Conservation (phyloP, 92 coral and sea anemone species). For the Porites cylindrica region DNA sequence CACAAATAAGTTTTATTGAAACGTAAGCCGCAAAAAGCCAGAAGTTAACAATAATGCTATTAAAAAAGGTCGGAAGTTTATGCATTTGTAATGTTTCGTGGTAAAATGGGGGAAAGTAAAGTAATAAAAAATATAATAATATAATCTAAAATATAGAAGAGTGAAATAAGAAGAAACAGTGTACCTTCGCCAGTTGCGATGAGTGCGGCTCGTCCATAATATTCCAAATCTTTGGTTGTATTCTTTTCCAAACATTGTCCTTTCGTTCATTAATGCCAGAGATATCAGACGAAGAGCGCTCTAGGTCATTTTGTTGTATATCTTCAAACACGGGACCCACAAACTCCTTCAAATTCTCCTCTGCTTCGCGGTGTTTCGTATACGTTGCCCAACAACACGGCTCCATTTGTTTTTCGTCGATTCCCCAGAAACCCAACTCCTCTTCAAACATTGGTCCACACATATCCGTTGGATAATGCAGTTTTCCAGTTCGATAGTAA, state of each 20-base stretch:
- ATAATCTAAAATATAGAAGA: too few relatives aligned
- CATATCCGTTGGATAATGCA: constrained; percentile 91
- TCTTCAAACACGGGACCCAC: constrained; percentile 93
- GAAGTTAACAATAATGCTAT: not conserved
- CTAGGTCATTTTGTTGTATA: constrained; percentile 53
- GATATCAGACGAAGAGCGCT: constrained; percentile 46
- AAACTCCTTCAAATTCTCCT: constrained; percentile 85
- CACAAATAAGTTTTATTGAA: constrained; percentile 20
- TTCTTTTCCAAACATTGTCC: constrained; percentile 65
- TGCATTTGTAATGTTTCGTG: not conserved
- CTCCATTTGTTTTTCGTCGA: constrained; percentile 94
- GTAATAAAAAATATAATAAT: too few relatives aligned
- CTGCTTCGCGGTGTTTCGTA: constrained; percentile 90
- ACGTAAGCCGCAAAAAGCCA: not conserved
- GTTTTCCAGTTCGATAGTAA: constrained; percentile 89
- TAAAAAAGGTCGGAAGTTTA: not conserved
- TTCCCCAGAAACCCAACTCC: constrained; percentile 90
- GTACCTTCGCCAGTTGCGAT: constrained; percentile 83
- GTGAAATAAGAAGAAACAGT: not conserved
- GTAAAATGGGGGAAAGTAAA: too few relatives aligned
- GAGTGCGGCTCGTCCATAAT: constrained; percentile 88
- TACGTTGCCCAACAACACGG: constrained; percentile 94
- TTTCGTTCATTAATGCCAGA: constrained; percentile 56
- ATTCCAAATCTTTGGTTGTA: constrained; percentile 84
- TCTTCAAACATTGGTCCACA: constrained; percentile 95